Conservation (phyloP, 2,888 invertebrate genomes). For the Acronicta leporina region DNA sequence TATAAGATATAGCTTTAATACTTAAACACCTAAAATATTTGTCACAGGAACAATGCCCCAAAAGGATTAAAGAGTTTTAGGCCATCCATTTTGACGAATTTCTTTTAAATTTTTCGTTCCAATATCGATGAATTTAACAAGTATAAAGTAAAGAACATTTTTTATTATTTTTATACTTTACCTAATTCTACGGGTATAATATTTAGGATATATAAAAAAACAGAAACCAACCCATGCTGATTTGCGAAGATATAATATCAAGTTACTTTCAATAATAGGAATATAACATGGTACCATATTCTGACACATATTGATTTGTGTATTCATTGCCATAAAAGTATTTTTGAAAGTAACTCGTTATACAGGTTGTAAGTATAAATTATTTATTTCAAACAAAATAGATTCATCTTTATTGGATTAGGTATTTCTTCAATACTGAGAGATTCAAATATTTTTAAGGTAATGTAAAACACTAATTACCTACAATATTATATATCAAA, state of each 20-base stretch:
- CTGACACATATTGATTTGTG: constrained; percentile 20
- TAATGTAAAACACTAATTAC: constrained; percentile 1
- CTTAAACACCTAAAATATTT: constrained; percentile 28
- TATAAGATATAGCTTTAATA: constrained; percentile 24
- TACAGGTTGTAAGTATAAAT: constrained; percentile 31
- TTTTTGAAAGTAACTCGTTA: constrained; percentile 27
- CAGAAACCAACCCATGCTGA: constrained; percentile 34
- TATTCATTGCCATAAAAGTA: constrained; percentile 15
- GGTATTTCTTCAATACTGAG: constrained; percentile 14
- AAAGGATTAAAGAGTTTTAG: constrained; percentile 37
- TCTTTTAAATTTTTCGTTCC: constrained; percentile 29
- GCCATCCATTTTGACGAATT: constrained; percentile 36
- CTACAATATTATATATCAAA: constrained; percentile 21
- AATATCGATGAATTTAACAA: constrained; percentile 24
- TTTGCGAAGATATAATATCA: constrained; percentile 14
- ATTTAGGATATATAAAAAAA: constrained; percentile 37
- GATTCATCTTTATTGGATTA: constrained; percentile 44
- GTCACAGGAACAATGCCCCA: constrained; percentile 18
- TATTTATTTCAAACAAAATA: constrained; percentile 16
- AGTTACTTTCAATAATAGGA: constrained; percentile 28
- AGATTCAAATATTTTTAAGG: constrained; percentile 21
- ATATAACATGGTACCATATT: constrained; percentile 11
- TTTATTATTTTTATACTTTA: constrained; percentile 51
- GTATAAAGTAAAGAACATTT: constrained; percentile 39
- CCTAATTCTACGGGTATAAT: constrained; percentile 50